A percentile compares a stretch with the other conserved stretches of the same genome.
Evolutionary conservation across 2,113 vertebrate species (phyloP).

Genomic region (Colossoma macropomum): DNA sequence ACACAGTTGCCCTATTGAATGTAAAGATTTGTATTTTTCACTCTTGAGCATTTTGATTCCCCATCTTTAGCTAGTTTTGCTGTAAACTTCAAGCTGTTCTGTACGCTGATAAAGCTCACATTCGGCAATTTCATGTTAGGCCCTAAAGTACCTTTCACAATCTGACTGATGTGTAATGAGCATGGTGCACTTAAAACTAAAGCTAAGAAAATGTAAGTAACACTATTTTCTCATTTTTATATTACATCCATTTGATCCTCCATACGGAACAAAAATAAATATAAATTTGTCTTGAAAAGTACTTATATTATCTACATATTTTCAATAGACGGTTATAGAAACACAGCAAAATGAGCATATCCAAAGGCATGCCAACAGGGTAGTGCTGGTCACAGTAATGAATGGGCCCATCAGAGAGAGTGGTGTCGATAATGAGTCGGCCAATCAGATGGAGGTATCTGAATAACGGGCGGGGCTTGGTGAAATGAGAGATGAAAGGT

Average conservation of each 20-base stretch:
- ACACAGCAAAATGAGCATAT: constrained; percentile 43
- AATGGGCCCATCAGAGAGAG: constrained; percentile 22
- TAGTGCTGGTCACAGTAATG: constrained; percentile 3
- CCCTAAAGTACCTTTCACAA: neutral
- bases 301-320: constrained; percentile 63
- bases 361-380: constrained; percentile 49
- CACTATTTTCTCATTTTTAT: constrained; percentile 27
- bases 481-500: constrained; percentile 2
- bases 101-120: neutral
- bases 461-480: neutral
- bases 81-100: neutral
- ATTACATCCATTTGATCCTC: constrained; percentile 37
- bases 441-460: constrained; percentile 9
- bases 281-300: constrained; percentile 60
- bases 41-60: too few relatives aligned
- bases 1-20: too few relatives aligned
- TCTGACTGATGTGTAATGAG: constrained; percentile 12
- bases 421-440: neutral
- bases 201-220: constrained; percentile 29
- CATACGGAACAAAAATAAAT: constrained; percentile 54
- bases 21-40: too few relatives aligned
- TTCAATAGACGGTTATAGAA: constrained; percentile 56
- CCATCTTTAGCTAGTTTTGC: neutral
- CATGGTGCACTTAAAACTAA: constrained; percentile 31
- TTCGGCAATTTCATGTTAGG: neutral